phyloP scores from a whole-genome alignment of 2,113 vertebrate species.

The Atlantisia rogersi region DNA sequence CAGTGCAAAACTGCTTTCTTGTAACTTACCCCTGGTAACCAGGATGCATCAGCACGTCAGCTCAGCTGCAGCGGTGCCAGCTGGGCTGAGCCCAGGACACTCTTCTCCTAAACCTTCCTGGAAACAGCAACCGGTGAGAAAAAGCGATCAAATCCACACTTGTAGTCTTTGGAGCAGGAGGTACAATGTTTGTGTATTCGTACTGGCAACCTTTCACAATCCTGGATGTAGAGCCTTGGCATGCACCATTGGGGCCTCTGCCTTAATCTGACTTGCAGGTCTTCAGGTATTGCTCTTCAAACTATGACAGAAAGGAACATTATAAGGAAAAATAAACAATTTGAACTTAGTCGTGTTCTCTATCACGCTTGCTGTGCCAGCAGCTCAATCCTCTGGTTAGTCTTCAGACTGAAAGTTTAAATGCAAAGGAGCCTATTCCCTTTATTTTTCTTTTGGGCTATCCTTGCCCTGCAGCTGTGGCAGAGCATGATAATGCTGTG shows the following conservation, averaged over 20 bases:
- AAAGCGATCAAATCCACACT: background rate
- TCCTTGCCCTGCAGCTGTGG: background rate
- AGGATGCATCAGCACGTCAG: fast-evolving
- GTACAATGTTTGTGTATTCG: background rate
- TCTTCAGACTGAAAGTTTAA: background rate
- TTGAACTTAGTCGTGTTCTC: background rate
- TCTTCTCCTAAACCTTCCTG: background rate
- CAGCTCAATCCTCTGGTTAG: background rate
- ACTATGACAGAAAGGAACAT: background rate
- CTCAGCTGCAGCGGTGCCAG: background rate
- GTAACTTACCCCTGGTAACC: background rate
- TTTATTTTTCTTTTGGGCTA: background rate
- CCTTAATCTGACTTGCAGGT: background rate
- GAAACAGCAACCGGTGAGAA: background rate
- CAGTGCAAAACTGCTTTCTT: background rate
- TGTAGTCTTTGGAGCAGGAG: background rate
- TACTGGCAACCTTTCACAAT: background rate
- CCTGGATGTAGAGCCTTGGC: background rate
- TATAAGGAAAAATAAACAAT: background rate
- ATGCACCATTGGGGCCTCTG: background rate
- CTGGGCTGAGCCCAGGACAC: fast-evolving
- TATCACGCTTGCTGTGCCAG: background rate
- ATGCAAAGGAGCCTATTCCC: background rate
- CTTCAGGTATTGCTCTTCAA: background rate
- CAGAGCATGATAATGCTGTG: background rate